These are phyloP conservation scores for Dexiosoma caninum DNA, from an alignment of 2,888 invertebrate species.

Conservation along the genomic window DNA sequence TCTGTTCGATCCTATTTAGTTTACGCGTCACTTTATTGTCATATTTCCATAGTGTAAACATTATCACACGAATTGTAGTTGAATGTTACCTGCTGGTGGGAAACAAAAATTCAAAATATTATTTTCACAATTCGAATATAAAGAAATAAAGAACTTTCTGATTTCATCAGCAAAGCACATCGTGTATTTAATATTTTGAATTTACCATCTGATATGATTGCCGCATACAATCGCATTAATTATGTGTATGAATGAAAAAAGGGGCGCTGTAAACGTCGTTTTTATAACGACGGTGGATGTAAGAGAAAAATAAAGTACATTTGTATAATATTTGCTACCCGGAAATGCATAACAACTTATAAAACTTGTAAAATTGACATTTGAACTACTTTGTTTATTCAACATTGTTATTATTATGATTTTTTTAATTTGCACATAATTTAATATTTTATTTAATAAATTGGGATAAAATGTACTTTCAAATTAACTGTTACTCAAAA, in stretches of 20 bases:
- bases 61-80: neutral
- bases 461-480: no score
- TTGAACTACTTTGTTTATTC: constrained; percentile 9
- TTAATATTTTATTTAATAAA: neutral
- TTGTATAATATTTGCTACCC: constrained; percentile 42
- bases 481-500: no score
- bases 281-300: constrained; percentile 27
- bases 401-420: no score
- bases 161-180: neutral
- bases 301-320: neutral
- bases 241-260: constrained; percentile 4
- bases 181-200: neutral
- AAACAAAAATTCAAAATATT: constrained; percentile 16
- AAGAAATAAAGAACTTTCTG: constrained; percentile 32
- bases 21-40: neutral
- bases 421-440: constrained; percentile 17
- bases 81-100: constrained; percentile 52
- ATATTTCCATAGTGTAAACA: neutral
- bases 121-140: neutral
- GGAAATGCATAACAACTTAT: constrained; percentile 54
- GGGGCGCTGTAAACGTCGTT: constrained; percentile 25
- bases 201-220: constrained; percentile 47
- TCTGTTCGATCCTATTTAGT: neutral
- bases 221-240: constrained; percentile 14
- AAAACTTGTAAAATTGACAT: neutral